phyloP scores from a whole-genome alignment of 2,113 vertebrate genomes.

The Cavia porcellus region DNA sequence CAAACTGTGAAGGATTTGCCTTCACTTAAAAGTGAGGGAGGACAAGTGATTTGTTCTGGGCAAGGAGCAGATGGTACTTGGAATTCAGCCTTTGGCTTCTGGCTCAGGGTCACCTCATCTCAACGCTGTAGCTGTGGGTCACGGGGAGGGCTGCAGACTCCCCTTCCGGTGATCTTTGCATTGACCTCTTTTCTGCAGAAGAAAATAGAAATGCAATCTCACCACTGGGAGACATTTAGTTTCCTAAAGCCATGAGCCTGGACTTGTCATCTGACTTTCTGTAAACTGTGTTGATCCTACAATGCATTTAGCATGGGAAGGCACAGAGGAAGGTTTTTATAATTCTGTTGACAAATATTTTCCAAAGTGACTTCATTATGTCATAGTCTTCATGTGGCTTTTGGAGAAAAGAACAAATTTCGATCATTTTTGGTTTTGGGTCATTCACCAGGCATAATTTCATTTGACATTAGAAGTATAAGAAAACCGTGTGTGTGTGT shows the following conservation, averaged over 20 bases:
- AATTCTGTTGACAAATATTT: conserved; percentile 52
- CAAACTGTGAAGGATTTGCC: not conserved
- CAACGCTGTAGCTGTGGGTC: not conserved
- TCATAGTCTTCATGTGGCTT: conserved; percentile 21
- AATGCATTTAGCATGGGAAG: not conserved
- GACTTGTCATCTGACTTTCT: not conserved
- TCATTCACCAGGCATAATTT: conserved; percentile 30
- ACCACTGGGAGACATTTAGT: not conserved
- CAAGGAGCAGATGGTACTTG: not conserved
- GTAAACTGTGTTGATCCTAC: not conserved
- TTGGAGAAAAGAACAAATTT: conserved; percentile 31
- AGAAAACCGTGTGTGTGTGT: not conserved
- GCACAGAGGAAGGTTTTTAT: conserved; percentile 13
- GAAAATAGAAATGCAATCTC: not conserved
- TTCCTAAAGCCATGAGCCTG: conserved; percentile 29
- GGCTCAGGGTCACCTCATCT: not conserved
- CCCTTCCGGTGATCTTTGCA: not conserved
- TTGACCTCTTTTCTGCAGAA: conserved; percentile 23
- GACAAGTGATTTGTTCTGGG: not conserved
- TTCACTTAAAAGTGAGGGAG: not conserved
- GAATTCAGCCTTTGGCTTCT: not conserved
- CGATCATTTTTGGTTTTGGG: conserved; percentile 39
- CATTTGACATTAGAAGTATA: conserved; percentile 14
- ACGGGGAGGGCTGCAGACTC: not conserved
- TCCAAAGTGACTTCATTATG: not conserved